These are phyloP conservation scores for Dicyrtomina minuta DNA, from an alignment of 2,888 invertebrate species.

Conservation along the genomic window DNA sequence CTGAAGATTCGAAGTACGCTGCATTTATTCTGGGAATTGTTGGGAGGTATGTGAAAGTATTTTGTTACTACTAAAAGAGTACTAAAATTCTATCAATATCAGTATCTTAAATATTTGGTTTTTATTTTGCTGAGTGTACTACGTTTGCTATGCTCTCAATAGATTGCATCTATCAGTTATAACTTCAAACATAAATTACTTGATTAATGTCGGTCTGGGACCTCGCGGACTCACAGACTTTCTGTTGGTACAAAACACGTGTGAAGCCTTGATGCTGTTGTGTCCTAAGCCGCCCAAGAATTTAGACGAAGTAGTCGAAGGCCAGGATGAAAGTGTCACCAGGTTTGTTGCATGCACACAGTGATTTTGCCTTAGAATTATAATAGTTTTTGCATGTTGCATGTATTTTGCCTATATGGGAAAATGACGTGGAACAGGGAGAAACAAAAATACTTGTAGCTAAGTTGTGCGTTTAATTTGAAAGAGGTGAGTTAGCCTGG, in stretches of 20 bases:
- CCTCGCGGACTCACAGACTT: slow-evolving; percentile 40
- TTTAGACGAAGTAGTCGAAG: slow-evolving; percentile 20
- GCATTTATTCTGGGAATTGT: slow-evolving; percentile 44
- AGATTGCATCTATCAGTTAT: slow-evolving; percentile 23
- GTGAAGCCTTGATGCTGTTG: slow-evolving; percentile 45
- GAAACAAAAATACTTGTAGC: too few relatives aligned
- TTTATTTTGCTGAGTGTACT: too few relatives aligned
- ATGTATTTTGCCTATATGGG: too few relatives aligned
- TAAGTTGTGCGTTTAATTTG: too few relatives aligned
- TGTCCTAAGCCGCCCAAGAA: slow-evolving; percentile 37
- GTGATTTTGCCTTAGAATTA: too few relatives aligned
- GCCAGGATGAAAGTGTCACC: too few relatives aligned
- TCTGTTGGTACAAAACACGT: slow-evolving; percentile 43
- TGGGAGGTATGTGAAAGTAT: slow-evolving; percentile 22
- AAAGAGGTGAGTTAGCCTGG: too few relatives aligned
- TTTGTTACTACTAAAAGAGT: too few relatives aligned
- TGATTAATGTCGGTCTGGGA: slow-evolving; percentile 45
- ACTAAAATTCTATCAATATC: not conserved
- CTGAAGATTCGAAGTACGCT: slow-evolving; percentile 40
- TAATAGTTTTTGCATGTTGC: too few relatives aligned
- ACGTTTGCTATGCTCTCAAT: too few relatives aligned
- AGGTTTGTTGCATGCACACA: too few relatives aligned
- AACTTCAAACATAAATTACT: slow-evolving; percentile 40
- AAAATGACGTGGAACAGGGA: too few relatives aligned
- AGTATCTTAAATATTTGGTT: not conserved